Evolutionary conservation across 2,113 vertebrate genomes (phyloP).

Genomic region (Prochilodus magdalenae): DNA sequence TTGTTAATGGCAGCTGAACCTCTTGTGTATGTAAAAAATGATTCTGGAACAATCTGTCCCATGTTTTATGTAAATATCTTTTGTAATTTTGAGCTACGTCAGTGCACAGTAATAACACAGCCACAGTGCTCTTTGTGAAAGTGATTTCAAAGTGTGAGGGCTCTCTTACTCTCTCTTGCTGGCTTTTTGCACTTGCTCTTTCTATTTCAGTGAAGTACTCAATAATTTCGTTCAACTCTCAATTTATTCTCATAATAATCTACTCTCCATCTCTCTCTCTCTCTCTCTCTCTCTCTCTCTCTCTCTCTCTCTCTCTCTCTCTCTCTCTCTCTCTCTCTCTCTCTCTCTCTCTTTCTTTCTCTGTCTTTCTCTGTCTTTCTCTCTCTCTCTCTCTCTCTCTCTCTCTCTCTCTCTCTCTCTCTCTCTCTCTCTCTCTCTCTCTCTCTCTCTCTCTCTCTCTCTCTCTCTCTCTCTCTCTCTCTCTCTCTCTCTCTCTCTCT

Average conservation of each 20-base stretch:
- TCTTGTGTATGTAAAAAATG: neutral
- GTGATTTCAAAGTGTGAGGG: neutral
- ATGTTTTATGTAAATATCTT: neutral
- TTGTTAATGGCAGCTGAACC: neutral
- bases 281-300: neutral
- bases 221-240: slow-evolving; percentile 44
- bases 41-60: neutral
- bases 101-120: neutral
- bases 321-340: neutral
- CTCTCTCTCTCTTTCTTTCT: slow-evolving; percentile 44
- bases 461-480: slow-evolving; percentile 31
- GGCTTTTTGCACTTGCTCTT: slow-evolving; percentile 8
- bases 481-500: neutral
- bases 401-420: neutral
- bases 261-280: slow-evolving; percentile 52
- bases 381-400: too few species aligned
- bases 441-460: neutral
- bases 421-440: neutral
- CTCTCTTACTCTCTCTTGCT: too few species aligned
- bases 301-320: neutral
- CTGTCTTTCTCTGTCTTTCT: too few species aligned
- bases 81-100: neutral
- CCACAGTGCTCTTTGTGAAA: neutral
- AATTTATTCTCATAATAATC: slow-evolving; percentile 65
- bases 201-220: neutral